phyloP scores from a whole-genome alignment of 2,888 invertebrate species.

The Epirrita christyi region DNA sequence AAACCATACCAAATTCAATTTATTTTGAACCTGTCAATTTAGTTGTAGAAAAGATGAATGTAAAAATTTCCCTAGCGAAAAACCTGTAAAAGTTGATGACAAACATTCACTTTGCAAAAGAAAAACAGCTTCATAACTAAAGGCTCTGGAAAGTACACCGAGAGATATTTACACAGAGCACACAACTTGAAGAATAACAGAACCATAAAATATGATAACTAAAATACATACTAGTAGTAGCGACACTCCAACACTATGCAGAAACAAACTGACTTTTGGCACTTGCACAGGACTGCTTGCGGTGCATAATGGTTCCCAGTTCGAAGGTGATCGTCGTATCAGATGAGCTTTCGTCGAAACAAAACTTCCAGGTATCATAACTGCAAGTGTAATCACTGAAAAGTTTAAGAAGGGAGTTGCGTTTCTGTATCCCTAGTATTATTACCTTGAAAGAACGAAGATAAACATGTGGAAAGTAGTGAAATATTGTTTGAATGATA shows the following conservation, averaged over 20 bases:
- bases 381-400: too few species aligned
- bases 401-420: background rate
- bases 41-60: background rate
- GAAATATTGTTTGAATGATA: constrained; percentile 64
- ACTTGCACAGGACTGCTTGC: too few species aligned
- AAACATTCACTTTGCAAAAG: constrained; percentile 9
- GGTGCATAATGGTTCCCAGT: too few species aligned
- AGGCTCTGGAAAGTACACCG: constrained; percentile 10
- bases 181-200: constrained; percentile 19
- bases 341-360: too few species aligned
- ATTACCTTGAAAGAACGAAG: constrained; percentile 16
- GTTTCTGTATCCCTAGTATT: constrained; percentile 3
- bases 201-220: constrained; percentile 3
- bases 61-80: background rate
- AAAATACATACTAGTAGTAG: constrained; percentile 3
- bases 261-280: too few species aligned
- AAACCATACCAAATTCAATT: too few species aligned
- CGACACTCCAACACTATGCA: background rate
- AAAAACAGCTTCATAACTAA: constrained; percentile 13
- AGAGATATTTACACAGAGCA: constrained; percentile 16
- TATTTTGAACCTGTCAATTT: too few species aligned
- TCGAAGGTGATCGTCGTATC: too few species aligned
- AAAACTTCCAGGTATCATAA: too few species aligned
- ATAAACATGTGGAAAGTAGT: constrained; percentile 53
- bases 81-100: constrained; percentile 2